phyloP scores from a whole-genome alignment of 2,797 vertebrate genomes.

The Muscicapa comitata region DNA sequence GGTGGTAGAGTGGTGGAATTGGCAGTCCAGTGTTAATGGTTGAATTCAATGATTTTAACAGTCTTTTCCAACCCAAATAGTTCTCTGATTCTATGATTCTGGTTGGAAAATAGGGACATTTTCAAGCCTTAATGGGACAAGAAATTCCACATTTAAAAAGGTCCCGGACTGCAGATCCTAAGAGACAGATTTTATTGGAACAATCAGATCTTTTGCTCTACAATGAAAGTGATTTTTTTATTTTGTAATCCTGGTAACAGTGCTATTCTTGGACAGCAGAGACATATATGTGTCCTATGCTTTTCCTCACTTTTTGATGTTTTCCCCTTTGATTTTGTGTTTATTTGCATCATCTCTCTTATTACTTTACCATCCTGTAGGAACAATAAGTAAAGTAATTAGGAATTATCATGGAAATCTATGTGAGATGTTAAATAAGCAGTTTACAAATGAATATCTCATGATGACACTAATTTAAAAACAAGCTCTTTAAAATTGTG shows the following conservation, averaged over 20 bases:
- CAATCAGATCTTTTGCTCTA: not conserved
- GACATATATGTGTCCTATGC: not conserved
- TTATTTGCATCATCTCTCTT: not conserved
- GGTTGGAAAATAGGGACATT: rapidly evolving
- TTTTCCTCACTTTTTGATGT: not conserved
- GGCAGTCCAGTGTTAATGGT: not conserved
- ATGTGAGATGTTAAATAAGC: conserved; percentile 21
- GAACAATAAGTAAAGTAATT: conserved; percentile 29
- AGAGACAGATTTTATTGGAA: not conserved
- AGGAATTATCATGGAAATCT: conserved; percentile 27
- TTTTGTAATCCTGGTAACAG: not conserved
- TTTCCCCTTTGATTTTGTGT: not conserved
- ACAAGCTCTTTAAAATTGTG: conserved; percentile 7
- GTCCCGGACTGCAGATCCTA: not conserved
- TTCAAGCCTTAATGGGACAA: not conserved
- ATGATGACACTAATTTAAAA: conserved; percentile 32
- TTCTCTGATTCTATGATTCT: not conserved
- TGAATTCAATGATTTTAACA: not conserved
- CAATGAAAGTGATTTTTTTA: not conserved
- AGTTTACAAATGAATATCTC: conserved; percentile 5
- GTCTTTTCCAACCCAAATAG: not conserved
- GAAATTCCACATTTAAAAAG: not conserved
- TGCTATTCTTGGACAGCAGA: not conserved
- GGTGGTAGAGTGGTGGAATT: not conserved
- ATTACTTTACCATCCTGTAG: not conserved